Conservation (phyloP, 2,888 invertebrate genomes). For the Oligia strigilis region DNA sequence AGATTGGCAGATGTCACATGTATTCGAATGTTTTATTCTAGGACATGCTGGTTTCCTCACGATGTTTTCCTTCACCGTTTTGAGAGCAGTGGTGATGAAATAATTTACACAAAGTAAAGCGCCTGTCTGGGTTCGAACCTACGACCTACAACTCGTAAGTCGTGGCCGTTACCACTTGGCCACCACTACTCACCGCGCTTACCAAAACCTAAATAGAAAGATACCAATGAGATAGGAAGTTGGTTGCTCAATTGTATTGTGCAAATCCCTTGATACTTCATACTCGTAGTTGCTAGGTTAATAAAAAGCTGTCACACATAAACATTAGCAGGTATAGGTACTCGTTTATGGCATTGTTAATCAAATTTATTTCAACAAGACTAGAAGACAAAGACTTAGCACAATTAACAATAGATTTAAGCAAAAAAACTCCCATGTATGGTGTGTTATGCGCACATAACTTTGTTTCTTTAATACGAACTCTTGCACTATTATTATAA, state of each 20-base stretch:
- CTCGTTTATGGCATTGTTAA: slow-evolving; percentile 50
- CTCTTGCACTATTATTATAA: background rate
- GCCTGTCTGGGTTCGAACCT: too few species aligned
- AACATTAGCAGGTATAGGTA: slow-evolving; percentile 6
- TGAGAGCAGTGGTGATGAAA: too few species aligned
- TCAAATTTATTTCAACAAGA: slow-evolving; percentile 32
- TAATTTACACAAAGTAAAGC: too few species aligned
- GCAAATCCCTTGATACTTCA: background rate
- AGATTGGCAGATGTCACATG: too few species aligned
- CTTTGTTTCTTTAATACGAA: slow-evolving; percentile 7
- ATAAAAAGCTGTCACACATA: slow-evolving; percentile 34
- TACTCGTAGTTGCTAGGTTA: background rate
- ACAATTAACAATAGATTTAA: slow-evolving; percentile 43
- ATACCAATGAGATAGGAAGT: background rate
- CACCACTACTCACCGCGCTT: too few species aligned
- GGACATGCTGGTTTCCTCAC: too few species aligned
- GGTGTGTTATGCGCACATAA: background rate
- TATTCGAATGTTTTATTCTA: too few species aligned
- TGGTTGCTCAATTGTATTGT: background rate
- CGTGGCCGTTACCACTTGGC: too few species aligned
- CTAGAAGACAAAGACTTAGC: slow-evolving; percentile 34
- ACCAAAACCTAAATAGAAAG: background rate
- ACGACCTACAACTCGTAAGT: too few species aligned
- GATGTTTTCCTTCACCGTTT: too few species aligned
- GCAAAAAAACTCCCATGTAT: slow-evolving; percentile 33